These are phyloP conservation scores for Poeciliopsis presidionis DNA, from an alignment of 2,797 vertebrate genomes.

Conservation along the genomic window DNA sequence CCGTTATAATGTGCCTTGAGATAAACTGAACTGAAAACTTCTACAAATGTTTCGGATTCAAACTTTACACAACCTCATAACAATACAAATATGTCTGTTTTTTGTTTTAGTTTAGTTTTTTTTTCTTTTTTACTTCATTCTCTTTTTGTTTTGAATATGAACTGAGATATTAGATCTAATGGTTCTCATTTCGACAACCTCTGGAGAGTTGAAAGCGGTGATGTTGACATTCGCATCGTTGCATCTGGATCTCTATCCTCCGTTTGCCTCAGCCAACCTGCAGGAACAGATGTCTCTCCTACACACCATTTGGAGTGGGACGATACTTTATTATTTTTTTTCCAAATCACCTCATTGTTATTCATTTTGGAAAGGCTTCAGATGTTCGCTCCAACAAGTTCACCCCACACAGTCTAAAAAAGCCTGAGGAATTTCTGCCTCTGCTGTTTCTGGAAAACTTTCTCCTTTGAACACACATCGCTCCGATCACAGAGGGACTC, in stretches of 20 bases:
- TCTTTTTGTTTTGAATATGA: neutral
- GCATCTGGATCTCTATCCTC: conserved; percentile 30
- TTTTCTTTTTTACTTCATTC: neutral
- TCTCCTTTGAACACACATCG: conserved; percentile 41
- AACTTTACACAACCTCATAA: neutral
- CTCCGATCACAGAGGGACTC: conserved; percentile 16
- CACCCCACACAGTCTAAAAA: conserved; percentile 17
- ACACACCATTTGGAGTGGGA: conserved; percentile 52
- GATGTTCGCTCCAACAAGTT: conserved; percentile 37
- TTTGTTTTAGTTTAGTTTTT: neutral
- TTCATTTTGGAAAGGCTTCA: conserved; percentile 52
- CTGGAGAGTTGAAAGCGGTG: conserved; percentile 41
- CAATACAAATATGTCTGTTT: neutral
- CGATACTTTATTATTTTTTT: conserved; percentile 22
- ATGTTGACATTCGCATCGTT: conserved; percentile 19
- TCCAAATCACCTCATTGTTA: conserved; percentile 52
- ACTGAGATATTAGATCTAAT: neutral
- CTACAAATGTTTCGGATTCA: neutral
- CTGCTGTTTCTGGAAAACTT: conserved; percentile 28
- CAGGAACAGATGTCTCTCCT: conserved; percentile 66
- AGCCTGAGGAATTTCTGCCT: conserved; percentile 39
- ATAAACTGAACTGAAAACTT: neutral
- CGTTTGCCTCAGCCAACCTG: conserved; percentile 56
- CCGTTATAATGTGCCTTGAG: neutral
- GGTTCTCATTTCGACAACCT: neutral